These are phyloP conservation scores for Perizoma affinitatum DNA, from an alignment of 2,888 invertebrate species.

Conservation along the genomic window DNA sequence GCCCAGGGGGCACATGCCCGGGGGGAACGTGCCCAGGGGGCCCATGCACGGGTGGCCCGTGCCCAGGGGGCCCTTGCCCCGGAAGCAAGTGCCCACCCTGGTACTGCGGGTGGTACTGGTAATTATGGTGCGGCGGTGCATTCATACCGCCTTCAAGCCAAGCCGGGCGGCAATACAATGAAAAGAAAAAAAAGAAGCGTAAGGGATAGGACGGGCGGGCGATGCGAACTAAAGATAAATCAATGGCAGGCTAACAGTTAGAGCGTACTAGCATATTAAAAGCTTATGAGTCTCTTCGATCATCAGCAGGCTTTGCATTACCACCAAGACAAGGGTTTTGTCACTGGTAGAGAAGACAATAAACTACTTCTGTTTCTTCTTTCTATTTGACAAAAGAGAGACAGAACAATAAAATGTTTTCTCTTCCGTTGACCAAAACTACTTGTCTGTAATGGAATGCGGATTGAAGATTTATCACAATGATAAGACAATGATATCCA, in stretches of 20 bases:
- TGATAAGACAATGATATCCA: no score
- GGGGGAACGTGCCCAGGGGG: conserved; percentile 54
- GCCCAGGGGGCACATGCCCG: conserved; percentile 40
- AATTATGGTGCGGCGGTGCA: conserved; percentile 83
- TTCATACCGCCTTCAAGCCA: conserved; percentile 84
- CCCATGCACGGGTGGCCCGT: conserved; percentile 53
- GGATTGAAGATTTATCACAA: no score
- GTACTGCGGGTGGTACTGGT: conserved; percentile 82
- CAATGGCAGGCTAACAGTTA: conserved; percentile 66
- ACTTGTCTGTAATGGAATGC: no score
- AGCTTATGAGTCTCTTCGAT: conserved; percentile 49
- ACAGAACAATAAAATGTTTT: no score
- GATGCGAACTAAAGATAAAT: conserved; percentile 66
- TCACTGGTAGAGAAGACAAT: no score
- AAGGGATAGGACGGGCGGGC: conserved; percentile 73
- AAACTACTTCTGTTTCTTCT: no score
- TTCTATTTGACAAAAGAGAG: no score
- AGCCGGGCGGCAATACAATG: conserved; percentile 83
- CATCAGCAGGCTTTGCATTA: conserved; percentile 4
- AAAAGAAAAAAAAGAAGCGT: conserved; percentile 83
- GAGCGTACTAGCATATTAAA: conserved; percentile 65
- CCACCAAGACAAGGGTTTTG: no score
- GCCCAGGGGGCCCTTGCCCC: conserved; percentile 55
- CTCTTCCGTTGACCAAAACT: no score
- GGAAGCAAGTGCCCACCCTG: conserved; percentile 58